Conservation (phyloP, 2,888 invertebrate genomes). For the Athrips mouffetella region DNA sequence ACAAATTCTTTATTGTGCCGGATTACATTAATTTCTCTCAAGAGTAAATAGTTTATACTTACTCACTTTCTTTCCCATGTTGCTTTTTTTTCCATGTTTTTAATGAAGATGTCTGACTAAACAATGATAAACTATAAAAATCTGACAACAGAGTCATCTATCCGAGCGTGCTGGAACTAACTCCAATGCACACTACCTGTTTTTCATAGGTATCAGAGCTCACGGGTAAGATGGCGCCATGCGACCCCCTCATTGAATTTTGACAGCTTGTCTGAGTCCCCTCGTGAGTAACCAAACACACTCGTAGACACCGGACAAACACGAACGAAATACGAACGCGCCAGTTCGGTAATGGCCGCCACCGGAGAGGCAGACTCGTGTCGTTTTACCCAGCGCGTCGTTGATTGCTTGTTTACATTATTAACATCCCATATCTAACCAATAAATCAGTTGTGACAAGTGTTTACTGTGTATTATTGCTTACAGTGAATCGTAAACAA, state of each 20-base stretch:
- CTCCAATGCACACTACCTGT: background rate
- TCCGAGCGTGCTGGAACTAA: background rate
- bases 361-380: constrained; percentile 55
- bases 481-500: constrained; percentile 30
- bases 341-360: constrained; percentile 76
- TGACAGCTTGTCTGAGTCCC: constrained; percentile 34
- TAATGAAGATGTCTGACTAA: too few species aligned
- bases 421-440: constrained; percentile 58
- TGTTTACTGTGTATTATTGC: constrained; percentile 42
- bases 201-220: background rate
- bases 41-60: background rate
- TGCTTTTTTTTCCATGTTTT: too few species aligned
- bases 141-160: background rate
- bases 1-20: background rate
- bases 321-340: constrained; percentile 29
- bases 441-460: constrained; percentile 47
- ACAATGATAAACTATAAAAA: background rate
- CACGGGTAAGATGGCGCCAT: constrained; percentile 28
- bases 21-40: background rate
- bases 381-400: constrained; percentile 37
- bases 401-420: constrained; percentile 72
- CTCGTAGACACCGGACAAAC: constrained; percentile 29
- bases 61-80: background rate
- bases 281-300: too few species aligned
- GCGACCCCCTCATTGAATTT: constrained; percentile 22